Conservation (phyloP, 2,797 vertebrate species). For the Anguilla anguilla region DNA sequence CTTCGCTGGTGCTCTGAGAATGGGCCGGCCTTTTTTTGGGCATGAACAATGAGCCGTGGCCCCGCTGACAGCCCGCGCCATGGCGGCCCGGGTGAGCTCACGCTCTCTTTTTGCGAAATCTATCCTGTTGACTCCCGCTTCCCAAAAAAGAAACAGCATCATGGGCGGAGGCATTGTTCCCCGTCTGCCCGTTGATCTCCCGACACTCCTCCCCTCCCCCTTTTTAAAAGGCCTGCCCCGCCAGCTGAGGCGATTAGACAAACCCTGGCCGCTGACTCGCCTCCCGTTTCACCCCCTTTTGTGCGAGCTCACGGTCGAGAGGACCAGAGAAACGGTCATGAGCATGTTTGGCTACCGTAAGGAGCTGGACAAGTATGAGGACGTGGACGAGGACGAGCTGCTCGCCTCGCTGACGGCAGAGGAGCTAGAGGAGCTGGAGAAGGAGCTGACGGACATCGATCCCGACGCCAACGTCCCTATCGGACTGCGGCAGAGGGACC, state of each 20-base stretch:
- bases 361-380: conserved; percentile 85
- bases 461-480: conserved; percentile 78
- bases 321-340: conserved; percentile 62
- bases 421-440: conserved; percentile 87
- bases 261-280: conserved; percentile 34
- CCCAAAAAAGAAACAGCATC: conserved; percentile 84
- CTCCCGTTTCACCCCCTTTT: not conserved
- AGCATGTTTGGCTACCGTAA: conserved; percentile 82
- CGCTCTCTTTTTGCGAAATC: conserved; percentile 79
- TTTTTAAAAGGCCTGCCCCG: conserved; percentile 70
- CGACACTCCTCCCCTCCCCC: conserved; percentile 44
- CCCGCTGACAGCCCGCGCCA: conserved; percentile 68
- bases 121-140: conserved; percentile 80
- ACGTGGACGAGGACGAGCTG: conserved; percentile 86
- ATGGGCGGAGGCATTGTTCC: conserved; percentile 72
- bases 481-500: conserved; percentile 85
- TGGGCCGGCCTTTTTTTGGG: conserved; percentile 72
- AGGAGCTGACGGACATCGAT: conserved; percentile 82
- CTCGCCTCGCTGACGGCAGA: conserved; percentile 82
- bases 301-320: conserved; percentile 13
- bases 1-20: conserved; percentile 43
- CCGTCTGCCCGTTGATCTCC: conserved; percentile 64
- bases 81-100: conserved; percentile 71
- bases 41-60: conserved; percentile 70
- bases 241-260: conserved; percentile 67